Base-by-base conservation (phyloP, 2,888 invertebrate genomes). In the Pristionchus japonicus region DNA sequence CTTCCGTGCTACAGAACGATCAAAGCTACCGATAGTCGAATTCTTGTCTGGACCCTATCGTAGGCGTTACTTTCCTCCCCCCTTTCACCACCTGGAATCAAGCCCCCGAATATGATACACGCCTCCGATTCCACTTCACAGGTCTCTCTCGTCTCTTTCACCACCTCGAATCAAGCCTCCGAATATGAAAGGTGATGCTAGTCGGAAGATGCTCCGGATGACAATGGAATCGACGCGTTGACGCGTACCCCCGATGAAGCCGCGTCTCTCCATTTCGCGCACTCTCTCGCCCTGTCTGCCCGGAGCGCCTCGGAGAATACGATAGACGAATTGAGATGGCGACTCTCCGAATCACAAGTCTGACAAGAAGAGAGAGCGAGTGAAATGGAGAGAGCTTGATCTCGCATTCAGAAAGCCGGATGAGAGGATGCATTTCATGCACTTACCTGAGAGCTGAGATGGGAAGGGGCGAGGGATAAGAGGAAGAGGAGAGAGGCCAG, bases 111-210 rank as follows among this genome's bases (percentile, higher is more conserved):
- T 34, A 6, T 23, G 23, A 37, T 70, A 34, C 37, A 15, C 31
- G n/a, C n/a, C n/a, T 20, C 61, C 61, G 9, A 27, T 17, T 34
- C 15, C 64, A 31, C 31, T 31, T 61, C 61, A 27, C 13, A 3
- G 27, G 1, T 61, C 31, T 52, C n/a, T n/a, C n/a, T 52, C n/a
- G 61, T 27, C 31, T 15, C 70, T 20, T 70, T 23, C 20, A 37
- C 70, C 7, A 37, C 37, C 70, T 20, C n/a, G 64, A 27, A 6
- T 70, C 37, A 13, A 0, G 6, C 37, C n/a, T 37, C 20, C 37
- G 37, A 34, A 37, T n/a, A n/a, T 70, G 70, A 70, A 70, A 70
- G 70, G 70, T 70, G 70, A 70, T 37, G 70, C 70, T n/a, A 70
- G 17, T 70, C 70, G 70, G 70, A 70, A 70, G 40, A 37, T 1